Conservation (phyloP, 2,888 invertebrate species). For the Nebria salina region DNA sequence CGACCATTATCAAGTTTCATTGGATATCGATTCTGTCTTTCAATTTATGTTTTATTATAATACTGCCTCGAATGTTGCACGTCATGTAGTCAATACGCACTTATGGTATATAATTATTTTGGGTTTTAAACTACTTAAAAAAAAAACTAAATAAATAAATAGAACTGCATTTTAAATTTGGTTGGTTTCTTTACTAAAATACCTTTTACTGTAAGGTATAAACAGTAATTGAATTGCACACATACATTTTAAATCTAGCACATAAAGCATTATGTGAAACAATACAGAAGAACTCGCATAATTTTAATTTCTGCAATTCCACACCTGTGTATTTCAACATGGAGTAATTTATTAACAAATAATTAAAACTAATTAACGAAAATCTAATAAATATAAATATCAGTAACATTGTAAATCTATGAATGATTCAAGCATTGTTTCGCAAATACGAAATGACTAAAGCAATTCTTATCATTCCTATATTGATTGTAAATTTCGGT, state of each 20-base stretch:
- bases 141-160: slow-evolving; percentile 32
- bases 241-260: no score
- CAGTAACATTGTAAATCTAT: no score
- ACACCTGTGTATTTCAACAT: neutral
- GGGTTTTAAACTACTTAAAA: slow-evolving; percentile 26
- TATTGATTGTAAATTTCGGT: neutral
- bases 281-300: neutral
- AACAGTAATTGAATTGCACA: no score
- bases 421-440: neutral
- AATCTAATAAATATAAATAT: no score
- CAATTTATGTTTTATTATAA: slow-evolving; percentile 13
- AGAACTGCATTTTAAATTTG: slow-evolving; percentile 32
- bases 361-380: no score
- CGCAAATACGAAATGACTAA: no score
- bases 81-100: slow-evolving; percentile 31
- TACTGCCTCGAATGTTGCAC: slow-evolving; percentile 14
- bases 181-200: neutral
- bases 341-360: neutral
- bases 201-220: neutral
- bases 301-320: neutral
- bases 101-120: slow-evolving; percentile 32
- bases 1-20: slow-evolving; percentile 5
- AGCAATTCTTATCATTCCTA: neutral
- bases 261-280: no score
- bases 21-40: slow-evolving; percentile 2